Conservation (phyloP, 1,140 invertebrate genomes). For the Babylonia areolata region DNA sequence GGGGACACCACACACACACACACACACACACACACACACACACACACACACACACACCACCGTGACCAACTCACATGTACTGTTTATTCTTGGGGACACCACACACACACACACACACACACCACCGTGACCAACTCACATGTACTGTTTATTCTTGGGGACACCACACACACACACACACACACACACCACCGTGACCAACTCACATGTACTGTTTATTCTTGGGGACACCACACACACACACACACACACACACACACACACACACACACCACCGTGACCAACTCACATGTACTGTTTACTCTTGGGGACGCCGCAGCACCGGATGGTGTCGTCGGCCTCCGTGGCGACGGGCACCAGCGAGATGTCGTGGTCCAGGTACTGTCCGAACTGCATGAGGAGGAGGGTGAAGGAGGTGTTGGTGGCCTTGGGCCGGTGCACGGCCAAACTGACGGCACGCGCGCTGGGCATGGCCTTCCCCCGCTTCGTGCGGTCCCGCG, state of each 20-base stretch:
- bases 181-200: no score
- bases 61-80: no score
- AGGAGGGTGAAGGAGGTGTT: constrained; percentile 77
- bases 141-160: no score
- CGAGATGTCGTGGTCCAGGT: constrained; percentile 93
- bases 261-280: background rate
- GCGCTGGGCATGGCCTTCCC: constrained; percentile 26
- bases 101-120: no score
- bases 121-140: no score
- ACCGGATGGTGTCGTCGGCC: constrained; percentile 18
- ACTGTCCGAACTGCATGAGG: constrained; percentile 99
- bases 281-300: background rate
- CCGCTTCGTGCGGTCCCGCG: background rate
- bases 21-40: no score
- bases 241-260: constrained; percentile 16
- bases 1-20: constrained; percentile 28
- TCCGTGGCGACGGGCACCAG: constrained; percentile 39
- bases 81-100: no score
- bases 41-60: no score
- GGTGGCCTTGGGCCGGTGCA: constrained; percentile 19
- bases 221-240: no score
- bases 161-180: constrained; percentile 6
- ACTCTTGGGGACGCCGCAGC: constrained; percentile 14
- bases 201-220: no score
- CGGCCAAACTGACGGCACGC: constrained; percentile 30